A percentile compares a stretch with the other conserved stretches of the same genome.
Evolutionary conservation across 2,888 invertebrate species (phyloP).

Genomic region (Dexiosoma caninum): DNA sequence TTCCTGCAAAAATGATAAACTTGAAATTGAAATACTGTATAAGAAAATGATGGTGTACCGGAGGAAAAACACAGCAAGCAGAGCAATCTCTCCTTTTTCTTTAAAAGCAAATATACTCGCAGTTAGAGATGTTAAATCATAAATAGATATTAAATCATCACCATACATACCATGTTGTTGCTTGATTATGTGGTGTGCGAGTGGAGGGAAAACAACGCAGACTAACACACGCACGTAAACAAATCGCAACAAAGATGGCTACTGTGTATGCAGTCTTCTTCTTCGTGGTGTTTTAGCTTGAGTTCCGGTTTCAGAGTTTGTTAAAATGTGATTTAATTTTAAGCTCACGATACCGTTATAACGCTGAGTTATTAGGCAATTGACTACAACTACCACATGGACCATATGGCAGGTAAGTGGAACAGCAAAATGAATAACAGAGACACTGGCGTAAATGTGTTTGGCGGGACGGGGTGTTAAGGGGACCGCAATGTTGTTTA

Average conservation of each 20-base stretch:
- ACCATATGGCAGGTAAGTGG: constrained; percentile 54
- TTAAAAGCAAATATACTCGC: constrained; percentile 14
- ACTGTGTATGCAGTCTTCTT: constrained; percentile 50
- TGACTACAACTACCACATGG: constrained; percentile 22
- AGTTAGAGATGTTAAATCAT: constrained; percentile 51
- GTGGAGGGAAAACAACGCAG: neutral
- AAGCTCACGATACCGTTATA: constrained; percentile 53
- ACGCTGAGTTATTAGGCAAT: constrained; percentile 48
- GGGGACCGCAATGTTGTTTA: constrained; percentile 1
- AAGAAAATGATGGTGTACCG: neutral
- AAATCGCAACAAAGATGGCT: constrained; percentile 45
- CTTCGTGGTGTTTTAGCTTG: constrained; percentile 11
- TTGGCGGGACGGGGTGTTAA: neutral
- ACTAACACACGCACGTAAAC: neutral
- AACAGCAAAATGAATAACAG: constrained; percentile 12
- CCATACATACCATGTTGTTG: neutral
- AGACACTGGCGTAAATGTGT: neutral
- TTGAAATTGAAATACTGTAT: constrained; percentile 45
- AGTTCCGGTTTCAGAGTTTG: constrained; percentile 47
- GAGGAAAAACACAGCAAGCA: neutral
- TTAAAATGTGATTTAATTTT: constrained; percentile 7
- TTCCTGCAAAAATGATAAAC: constrained; percentile 38
- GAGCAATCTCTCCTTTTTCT: constrained; percentile 48
- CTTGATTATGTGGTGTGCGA: neutral
- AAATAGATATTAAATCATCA: neutral